Evolutionary conservation across 1,140 invertebrate species (phyloP), one percentile per base, ranked within the genome.

Genomic region (Camponotus pennsylvanicus): DNA sequence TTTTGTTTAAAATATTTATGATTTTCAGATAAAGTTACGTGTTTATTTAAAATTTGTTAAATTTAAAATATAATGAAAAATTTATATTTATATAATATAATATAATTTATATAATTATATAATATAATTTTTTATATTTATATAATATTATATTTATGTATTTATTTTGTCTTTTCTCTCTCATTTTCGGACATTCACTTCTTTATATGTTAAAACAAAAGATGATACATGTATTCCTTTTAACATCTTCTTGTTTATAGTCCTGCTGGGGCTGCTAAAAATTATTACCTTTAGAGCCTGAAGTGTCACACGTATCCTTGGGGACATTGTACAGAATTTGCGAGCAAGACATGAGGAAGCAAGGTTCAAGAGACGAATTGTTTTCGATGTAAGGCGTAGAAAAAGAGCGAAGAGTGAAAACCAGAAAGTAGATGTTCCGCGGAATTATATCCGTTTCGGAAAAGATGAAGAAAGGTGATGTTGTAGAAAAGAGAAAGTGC

Each of bases 321-420:
- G 79, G 40, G 27, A 61, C 21, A 11, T 37, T 63, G 59, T 75
- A 27, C 49, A 32, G 37, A 82, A 82, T 59, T 73, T 82, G 67
- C 27, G 55, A 61, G 79, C 79, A 11, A 80, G 78, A 42, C 15
- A 7, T 13, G 67, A 49, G 66, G 37, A 80, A n/a, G 34, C 13
- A 80, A 61, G 79, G 27, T 73, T 61, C 59, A n/a, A 42, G 7
- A 18, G n/a, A 61, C 32, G 40, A 83, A 83, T 61, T 83, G 55
- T 83, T 83, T 83, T 75, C 42, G 27, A 75, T 83, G 69, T 83
- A 83, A 75, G 40, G 55, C 32, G 55, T 52, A 27, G 40, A 83
- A 83, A 75, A 75, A 75, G 32, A 15, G 79, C 57, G 79, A 61
- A 45, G 27, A 82, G 27, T 82, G 67, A 82, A 83, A 83, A 61